Base-by-base conservation (phyloP, 2,113 vertebrate species). In the Butorides virescens region DNA sequence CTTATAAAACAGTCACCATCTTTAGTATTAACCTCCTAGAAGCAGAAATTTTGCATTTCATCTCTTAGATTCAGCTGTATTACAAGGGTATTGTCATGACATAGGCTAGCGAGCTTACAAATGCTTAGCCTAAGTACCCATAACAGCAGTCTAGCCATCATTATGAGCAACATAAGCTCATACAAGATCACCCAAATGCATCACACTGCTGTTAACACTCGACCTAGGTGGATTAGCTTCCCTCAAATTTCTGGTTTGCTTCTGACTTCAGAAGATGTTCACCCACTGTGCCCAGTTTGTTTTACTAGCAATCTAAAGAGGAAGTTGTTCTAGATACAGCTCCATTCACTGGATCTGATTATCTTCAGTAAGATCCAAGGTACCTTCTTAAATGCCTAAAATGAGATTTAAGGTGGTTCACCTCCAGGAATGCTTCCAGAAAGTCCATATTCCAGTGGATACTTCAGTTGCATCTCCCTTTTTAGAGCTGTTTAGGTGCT, bases 51-150 rank as follows among this genome's bases (percentile, higher is more conserved):
- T 23, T 70, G 68, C 8, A 30, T 58, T 55, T 37, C 5, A 22
- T 67, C 27, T 18, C n/a, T 67, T 30, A 30, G 22, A 30, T 49
- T 52, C 56, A 23, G 25, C 34, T 18, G 8, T 14, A 1, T 15
- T 71, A 39, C 34, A 18, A 37, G 37, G 29, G 3, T n/a, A 29
- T 36, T 77, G 7, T 8, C 25, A 22, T 6, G 26, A 16, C 18
- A 7, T 0, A 34, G 6, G 13, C 15, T 27, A 75, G 14, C 14
- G 56, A 49, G 12, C 21, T 74, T 23, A 2, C 2, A 59, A 0
- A 17, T 74, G 7, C 30, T 30, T 44, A 12, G 11, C 11, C n/a
- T 29, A 23, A 23, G 22, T 39, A 83, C 42, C 59, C 20, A 5
- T 10, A 11, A 36, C 7, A 63, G 53, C 72, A n/a, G 7, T 39